These are phyloP conservation scores for Emydocephalus ijimae DNA, from an alignment of 2,113 vertebrate genomes.

Conservation along the genomic window DNA sequence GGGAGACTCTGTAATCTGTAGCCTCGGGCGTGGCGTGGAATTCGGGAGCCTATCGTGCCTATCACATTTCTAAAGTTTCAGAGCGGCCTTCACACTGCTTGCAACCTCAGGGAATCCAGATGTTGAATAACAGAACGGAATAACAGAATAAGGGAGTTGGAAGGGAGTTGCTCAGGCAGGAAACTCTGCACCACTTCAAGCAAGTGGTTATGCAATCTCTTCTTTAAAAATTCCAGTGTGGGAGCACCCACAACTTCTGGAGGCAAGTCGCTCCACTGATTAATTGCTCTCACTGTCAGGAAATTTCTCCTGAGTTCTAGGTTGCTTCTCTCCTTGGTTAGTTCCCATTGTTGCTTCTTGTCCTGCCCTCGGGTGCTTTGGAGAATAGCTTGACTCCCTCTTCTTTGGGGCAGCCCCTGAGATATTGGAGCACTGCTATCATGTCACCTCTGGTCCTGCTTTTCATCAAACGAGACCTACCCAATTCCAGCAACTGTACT, in stretches of 20 bases:
- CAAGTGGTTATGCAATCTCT: not conserved
- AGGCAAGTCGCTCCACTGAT: not conserved
- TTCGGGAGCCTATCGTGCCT: not conserved
- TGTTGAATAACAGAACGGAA: not conserved
- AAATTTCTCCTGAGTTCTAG: not conserved
- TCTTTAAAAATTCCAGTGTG: not conserved
- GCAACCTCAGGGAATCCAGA: no score
- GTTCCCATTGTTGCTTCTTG: accelerated
- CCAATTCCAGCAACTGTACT: not conserved
- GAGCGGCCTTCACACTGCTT: not conserved
- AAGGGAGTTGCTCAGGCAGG: no score
- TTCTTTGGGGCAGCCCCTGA: not conserved
- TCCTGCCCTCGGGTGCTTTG: not conserved
- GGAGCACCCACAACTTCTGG: not conserved
- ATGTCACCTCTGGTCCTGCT: not conserved
- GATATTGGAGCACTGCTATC: not conserved
- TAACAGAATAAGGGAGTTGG: not conserved
- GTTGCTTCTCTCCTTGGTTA: not conserved
- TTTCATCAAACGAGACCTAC: not conserved
- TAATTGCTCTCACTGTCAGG: not conserved
- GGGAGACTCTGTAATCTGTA: accelerated
- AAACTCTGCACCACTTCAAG: not conserved
- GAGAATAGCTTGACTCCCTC: not conserved
- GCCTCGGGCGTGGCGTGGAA: accelerated
- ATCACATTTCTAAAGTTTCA: no score